These are phyloP conservation scores for Campylomormyrus numenius DNA, from an alignment of 2,113 vertebrate species.

Conservation along the genomic window DNA sequence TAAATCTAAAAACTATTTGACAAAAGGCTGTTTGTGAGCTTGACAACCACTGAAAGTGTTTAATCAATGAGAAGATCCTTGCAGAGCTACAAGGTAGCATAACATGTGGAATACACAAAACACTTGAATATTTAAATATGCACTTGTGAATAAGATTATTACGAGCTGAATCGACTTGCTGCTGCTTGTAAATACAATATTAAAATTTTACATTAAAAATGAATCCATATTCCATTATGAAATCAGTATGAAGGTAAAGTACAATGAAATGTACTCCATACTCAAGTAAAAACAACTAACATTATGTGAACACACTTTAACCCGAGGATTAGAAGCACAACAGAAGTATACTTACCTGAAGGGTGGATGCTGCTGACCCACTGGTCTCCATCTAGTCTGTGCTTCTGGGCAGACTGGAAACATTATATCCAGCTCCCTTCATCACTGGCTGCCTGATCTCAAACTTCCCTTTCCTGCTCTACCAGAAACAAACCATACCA, in stretches of 20 bases:
- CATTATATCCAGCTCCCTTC: slow-evolving; percentile 60
- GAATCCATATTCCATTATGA: background rate
- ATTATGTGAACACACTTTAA: background rate
- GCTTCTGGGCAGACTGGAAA: slow-evolving; percentile 65
- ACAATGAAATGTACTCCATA: background rate
- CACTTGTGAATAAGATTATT: background rate
- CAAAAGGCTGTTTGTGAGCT: background rate
- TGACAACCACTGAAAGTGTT: background rate
- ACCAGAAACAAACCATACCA: slow-evolving; percentile 67
- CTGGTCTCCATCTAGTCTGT: slow-evolving; percentile 57
- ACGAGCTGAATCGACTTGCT: background rate
- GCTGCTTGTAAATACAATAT: background rate
- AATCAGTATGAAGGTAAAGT: background rate
- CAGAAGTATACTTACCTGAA: slow-evolving; percentile 51
- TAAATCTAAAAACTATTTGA: background rate
- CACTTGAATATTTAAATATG: background rate
- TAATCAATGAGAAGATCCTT: background rate
- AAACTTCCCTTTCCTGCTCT: slow-evolving; percentile 61
- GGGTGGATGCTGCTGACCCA: slow-evolving; percentile 62
- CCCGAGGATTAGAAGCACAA: background rate
- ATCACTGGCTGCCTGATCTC: slow-evolving; percentile 62
- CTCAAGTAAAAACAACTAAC: background rate
- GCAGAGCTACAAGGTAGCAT: background rate
- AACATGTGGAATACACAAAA: background rate
- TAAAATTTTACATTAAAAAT: background rate